Evolutionary conservation across 2,113 vertebrate genomes (phyloP).

Genomic region (Falco punctatus): DNA sequence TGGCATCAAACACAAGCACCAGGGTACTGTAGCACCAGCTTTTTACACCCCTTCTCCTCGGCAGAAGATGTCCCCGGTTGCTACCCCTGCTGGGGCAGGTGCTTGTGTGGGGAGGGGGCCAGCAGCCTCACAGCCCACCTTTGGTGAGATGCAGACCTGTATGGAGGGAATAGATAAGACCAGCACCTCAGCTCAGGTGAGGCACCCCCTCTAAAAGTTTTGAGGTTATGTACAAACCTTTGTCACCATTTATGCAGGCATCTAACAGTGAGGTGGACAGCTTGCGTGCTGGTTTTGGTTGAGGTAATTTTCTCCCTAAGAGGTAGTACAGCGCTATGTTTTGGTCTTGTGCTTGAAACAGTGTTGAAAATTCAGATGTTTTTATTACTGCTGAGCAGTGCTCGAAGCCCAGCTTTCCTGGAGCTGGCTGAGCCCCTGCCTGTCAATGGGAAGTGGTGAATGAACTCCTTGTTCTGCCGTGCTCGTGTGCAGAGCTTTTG

Average conservation of each 20-base stretch:
- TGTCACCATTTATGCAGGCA: neutral
- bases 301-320: neutral
- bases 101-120: neutral
- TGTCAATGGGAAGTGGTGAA: neutral
- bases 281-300: neutral
- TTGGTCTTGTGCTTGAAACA: neutral
- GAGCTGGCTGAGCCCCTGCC: neutral
- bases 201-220: neutral
- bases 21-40: neutral
- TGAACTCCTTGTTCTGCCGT: neutral
- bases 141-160: accelerated
- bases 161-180: neutral
- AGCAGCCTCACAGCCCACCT: accelerated
- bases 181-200: neutral
- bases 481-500: accelerated
- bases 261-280: neutral
- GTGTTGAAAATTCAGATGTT: neutral
- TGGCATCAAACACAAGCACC: neutral
- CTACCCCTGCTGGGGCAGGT: accelerated
- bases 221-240: neutral
- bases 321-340: neutral
- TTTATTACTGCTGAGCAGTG: neutral
- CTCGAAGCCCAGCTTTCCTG: neutral
- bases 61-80: neutral
- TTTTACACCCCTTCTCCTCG: neutral